Conservation (phyloP, 2,797 vertebrate species). For the Scolopax bukidnonensis region DNA sequence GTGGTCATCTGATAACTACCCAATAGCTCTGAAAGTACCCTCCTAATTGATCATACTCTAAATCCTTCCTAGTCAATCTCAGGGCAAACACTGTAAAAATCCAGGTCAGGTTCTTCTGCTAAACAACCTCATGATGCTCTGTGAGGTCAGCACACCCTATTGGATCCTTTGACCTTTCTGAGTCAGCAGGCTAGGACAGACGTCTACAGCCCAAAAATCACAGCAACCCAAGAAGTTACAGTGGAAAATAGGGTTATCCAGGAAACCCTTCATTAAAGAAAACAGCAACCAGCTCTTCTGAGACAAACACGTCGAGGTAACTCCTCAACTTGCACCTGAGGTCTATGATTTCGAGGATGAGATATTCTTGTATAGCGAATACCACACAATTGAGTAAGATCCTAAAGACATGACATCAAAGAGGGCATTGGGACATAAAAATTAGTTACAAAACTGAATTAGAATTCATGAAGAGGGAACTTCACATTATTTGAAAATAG, state of each 20-base stretch:
- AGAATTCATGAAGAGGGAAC: not conserved
- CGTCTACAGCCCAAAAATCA: not conserved
- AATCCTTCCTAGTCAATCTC: not conserved
- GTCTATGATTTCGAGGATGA: not conserved
- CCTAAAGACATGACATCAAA: not conserved
- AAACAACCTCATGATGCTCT: not conserved
- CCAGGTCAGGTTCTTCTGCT: not conserved
- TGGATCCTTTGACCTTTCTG: not conserved
- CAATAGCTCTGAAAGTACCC: not conserved
- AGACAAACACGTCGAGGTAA: not conserved
- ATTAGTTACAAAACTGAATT: not conserved
- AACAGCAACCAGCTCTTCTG: not conserved
- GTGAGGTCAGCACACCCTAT: rapidly evolving
- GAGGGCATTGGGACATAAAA: not conserved
- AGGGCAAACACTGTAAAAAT: rapidly evolving
- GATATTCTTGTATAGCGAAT: not conserved
- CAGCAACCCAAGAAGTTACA: not conserved
- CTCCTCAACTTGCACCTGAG: not conserved
- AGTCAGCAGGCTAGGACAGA: not conserved
- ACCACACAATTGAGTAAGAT: not conserved
- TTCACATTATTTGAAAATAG: not conserved
- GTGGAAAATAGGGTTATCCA: not conserved
- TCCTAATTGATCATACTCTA: not conserved
- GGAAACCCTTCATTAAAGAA: not conserved
- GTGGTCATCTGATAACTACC: not conserved